Evolutionary conservation across 2,797 vertebrate genomes (phyloP).

Genomic region (Pangasius krempfi): DNA sequence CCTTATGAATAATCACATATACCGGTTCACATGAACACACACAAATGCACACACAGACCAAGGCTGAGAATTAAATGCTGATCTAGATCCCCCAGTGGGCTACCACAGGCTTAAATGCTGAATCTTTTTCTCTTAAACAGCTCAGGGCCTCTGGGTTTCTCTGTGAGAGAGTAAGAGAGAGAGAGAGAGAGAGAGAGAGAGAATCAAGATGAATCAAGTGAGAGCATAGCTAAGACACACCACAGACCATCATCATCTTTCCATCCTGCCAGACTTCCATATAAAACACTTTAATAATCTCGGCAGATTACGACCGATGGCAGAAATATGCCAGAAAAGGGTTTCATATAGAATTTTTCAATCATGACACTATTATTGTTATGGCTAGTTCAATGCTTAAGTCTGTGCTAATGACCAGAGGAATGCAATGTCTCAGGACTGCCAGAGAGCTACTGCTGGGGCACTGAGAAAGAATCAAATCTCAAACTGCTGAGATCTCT

Average conservation of each 20-base stretch:
- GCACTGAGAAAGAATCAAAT: background rate
- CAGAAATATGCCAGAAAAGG: constrained; percentile 9
- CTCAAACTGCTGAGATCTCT: constrained; percentile 5
- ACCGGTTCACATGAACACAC: constrained; percentile 37
- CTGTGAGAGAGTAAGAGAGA: constrained; percentile 50
- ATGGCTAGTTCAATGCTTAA: constrained; percentile 19
- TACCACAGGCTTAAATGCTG: constrained; percentile 80
- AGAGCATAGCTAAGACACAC: constrained; percentile 65
- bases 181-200: constrained; percentile 52
- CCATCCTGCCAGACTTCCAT: constrained; percentile 64
- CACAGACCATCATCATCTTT: constrained; percentile 27
- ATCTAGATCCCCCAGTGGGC: constrained; percentile 78
- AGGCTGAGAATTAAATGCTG: constrained; percentile 87
- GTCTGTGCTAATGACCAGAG: constrained; percentile 23
- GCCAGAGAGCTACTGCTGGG: constrained; percentile 11
- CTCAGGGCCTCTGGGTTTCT: constrained; percentile 78
- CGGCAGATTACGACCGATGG: constrained; percentile 69
- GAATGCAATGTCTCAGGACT: background rate
- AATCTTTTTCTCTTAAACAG: constrained; percentile 82
- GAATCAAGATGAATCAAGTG: constrained; percentile 65
- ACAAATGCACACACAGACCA: constrained; percentile 56
- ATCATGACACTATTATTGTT: constrained; percentile 31
- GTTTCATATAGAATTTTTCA: constrained; percentile 19
- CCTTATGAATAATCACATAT: constrained; percentile 37
- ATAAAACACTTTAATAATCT: constrained; percentile 61